Evolutionary conservation across 2,888 invertebrate species (phyloP), one percentile per base, ranked within the genome.

Genomic region (Phortica okadai): DNA sequence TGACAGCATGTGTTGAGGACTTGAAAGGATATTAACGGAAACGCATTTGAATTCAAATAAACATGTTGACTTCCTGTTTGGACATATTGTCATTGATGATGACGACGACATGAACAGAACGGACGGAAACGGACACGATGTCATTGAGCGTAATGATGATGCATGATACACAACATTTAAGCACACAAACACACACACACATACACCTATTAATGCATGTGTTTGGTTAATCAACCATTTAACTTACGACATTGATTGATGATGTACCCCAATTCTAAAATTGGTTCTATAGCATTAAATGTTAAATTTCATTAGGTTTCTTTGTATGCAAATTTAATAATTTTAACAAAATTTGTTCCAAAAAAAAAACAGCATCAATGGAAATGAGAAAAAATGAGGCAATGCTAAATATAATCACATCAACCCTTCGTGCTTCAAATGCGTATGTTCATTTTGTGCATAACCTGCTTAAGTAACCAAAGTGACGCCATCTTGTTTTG

Each of bases 401-500:
- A 42, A 67, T 42, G 67, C 44, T 44, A 14, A 44, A 67, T 44
- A 44, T 67, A 16, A 44, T 10, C 14, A 42, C 21, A 67, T 16
- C 44, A 42, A 44, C 67, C 67, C 67, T 67, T 67, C 33, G 1
- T 67, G 44, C 67, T 67, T 6, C 10, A 1, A 1, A 6, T 14
- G 50, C 50, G 50, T 50, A 50, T 44, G 42, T 44, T 64, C 41
- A 16, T 50, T 50, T 50, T 50, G 6, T 6, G 25, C 14, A 6
- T 4, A 41, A 64, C 33, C 33, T 7, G 7, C 64, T 67, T 16
- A n/a, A 67, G 21, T 67, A 14, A 44, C 67, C 42, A 44, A 67
- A 42, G 44, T 44, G 67, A 67, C 67, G 67, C 44, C 42, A 67
- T 44, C n/a, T 67, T 67, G 67, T 67, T 67, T 33, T 50, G 50